These are phyloP conservation scores for Vandiemenella viatica DNA, from an alignment of 2,888 invertebrate genomes.

Conservation along the genomic window DNA sequence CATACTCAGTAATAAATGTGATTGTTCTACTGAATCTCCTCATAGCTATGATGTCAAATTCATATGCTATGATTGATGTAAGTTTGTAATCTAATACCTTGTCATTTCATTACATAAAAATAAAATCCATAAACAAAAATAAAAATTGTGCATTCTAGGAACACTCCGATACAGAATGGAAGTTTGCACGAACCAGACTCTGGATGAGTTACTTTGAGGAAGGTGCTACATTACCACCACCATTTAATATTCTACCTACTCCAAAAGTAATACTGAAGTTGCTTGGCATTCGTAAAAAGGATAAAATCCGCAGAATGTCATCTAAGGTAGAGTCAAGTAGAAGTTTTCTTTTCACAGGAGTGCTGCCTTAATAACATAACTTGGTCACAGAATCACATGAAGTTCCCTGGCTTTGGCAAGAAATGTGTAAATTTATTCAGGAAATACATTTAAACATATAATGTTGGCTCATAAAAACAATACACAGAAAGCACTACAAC, in stretches of 20 bases:
- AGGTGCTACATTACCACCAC: constrained; percentile 77
- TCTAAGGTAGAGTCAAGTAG: constrained; percentile 29
- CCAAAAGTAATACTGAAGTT: constrained; percentile 61
- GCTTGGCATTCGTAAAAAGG: constrained; percentile 45
- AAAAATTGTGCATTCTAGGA: constrained; percentile 38
- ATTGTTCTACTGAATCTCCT: constrained; percentile 85
- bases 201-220: constrained; percentile 96
- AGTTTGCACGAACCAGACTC: constrained; percentile 82
- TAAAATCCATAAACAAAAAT: background rate
- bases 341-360: no score
- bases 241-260: constrained; percentile 84
- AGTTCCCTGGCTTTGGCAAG: no score
- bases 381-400: no score
- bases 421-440: no score
- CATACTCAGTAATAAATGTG: constrained; percentile 87
- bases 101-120: no score
- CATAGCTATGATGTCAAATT: constrained; percentile 97
- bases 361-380: no score
- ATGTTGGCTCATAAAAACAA: no score
- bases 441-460: no score
- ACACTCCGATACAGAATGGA: constrained; percentile 92
- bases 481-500: no score
- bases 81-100: constrained; percentile 27
- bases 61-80: constrained; percentile 83
- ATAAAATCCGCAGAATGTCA: constrained; percentile 39